Base-by-base conservation (phyloP, 2,797 vertebrate species). In the Danio tinwini region DNA sequence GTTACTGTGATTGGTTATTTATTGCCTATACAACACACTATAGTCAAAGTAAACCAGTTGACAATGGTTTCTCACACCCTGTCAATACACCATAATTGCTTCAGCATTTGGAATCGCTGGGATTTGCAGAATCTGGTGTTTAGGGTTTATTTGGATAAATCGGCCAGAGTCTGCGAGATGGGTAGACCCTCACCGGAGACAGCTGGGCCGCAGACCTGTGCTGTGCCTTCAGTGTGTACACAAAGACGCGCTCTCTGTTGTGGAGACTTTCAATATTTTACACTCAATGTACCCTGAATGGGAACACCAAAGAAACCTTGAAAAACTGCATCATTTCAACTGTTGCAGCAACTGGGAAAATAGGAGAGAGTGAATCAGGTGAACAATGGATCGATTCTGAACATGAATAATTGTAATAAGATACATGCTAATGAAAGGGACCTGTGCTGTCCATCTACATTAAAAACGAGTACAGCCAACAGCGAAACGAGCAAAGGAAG, bases 21-120 rank as follows among this genome's bases (percentile, higher is more conserved):
- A 49, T 17, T 44, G 16, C 16, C 49, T 39, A 59, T 42, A 69
- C 37, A 44, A 10, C 37, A 59, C 6, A 59, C 63, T 61, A 47
- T 52, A 16, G 61, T 56, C 37, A 62, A 37, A 55, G 12, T 50
- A 12, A 55, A 11, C 17, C 69, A 65, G 17, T 19, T 63, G 49
- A 78, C 4, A 9, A 56, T 56, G 45, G 53, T 67, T 67, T 79
- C 40, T 71, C 42, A 77, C 58, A 61, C 55, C 19, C 19, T 42
- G 39, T 74, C 67, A 62, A 59, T 70, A 40, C 53, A 45, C 61
- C 67, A 74, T 75, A 82, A 76, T 82, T 76, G 44, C 63, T 85
- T 83, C 67, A 82, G 62, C 68, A 78, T 83, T 81, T 81, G 75
- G 53, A 75, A 73, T 78, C n/a, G 58, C 58, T 80, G 50, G 56